phyloP scores from a whole-genome alignment of 2,113 vertebrate genomes.

The Lasiurus borealis region DNA sequence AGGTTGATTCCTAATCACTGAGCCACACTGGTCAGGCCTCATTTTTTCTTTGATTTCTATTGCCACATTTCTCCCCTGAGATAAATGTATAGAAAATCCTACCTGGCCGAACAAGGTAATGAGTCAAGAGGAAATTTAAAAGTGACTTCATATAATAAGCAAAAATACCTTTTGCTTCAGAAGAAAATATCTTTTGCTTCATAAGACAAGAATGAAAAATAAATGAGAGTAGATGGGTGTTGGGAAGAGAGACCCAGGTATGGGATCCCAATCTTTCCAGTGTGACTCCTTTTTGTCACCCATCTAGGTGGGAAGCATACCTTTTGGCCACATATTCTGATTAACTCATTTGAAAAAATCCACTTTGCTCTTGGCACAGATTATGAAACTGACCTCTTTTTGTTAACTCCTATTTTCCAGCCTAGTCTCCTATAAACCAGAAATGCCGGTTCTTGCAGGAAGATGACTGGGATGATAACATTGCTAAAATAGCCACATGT shows the following conservation, averaged over 20 bases:
- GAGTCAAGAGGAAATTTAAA: constrained; percentile 21
- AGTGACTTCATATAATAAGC: neutral
- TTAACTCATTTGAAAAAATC: constrained; percentile 37
- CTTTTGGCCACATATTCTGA: neutral
- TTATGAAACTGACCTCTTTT: neutral
- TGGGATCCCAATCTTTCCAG: neutral
- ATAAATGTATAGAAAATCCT: constrained; percentile 31
- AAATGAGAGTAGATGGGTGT: neutral
- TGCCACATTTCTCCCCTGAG: neutral
- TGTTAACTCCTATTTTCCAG: neutral
- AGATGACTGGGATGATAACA: neutral
- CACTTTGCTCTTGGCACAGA: neutral
- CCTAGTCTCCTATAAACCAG: neutral
- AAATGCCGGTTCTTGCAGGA: neutral
- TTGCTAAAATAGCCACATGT: neutral
- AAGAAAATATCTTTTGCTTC: constrained; percentile 45
- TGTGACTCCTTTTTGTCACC: neutral
- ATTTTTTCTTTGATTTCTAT: neutral
- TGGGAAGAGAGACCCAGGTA: neutral
- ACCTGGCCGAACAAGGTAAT: neutral
- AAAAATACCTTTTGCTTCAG: constrained; percentile 51
- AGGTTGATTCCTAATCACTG: no score
- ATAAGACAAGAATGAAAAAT: neutral
- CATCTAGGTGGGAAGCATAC: neutral
- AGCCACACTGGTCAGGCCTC: neutral